Percentiles rank a stretch among this genome's conserved stretches.
These are phyloP conservation scores for Acomys russatus DNA, from an alignment of 2,797 vertebrate genomes.

Conservation along the genomic window DNA sequence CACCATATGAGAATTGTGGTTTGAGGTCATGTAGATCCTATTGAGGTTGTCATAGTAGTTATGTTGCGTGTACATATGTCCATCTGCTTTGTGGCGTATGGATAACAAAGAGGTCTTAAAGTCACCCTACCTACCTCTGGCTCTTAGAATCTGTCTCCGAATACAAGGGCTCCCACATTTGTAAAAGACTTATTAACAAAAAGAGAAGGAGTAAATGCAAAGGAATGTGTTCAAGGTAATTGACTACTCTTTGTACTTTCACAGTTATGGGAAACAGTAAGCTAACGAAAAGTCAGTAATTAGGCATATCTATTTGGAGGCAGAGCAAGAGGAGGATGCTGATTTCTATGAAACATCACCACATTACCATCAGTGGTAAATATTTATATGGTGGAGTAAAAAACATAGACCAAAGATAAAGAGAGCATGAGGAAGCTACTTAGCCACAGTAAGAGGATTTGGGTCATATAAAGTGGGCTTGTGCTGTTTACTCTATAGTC, in stretches of 20 bases:
- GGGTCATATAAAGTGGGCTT: background rate
- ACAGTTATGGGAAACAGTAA: background rate
- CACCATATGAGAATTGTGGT: background rate
- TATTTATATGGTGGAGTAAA: background rate
- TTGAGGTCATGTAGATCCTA: background rate
- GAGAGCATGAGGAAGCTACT: background rate
- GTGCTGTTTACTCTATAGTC: background rate
- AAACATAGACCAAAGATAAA: background rate
- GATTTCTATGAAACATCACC: background rate
- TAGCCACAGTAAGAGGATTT: background rate
- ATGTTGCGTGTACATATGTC: background rate
- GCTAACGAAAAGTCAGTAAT: background rate
- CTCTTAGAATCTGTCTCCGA: background rate
- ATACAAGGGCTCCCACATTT: no score
- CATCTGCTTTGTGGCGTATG: background rate
- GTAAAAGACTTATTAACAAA: no score
- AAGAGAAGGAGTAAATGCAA: background rate
- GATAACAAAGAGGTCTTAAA: background rate
- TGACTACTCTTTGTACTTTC: background rate
- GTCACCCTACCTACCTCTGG: background rate
- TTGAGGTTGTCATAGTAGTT: background rate
- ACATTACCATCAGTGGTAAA: background rate
- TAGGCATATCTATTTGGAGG: background rate
- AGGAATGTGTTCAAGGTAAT: fast-evolving
- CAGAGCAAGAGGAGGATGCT: background rate